A percentile compares a stretch with the other conserved stretches of the same genome.
Evolutionary conservation across 2,797 vertebrate species (phyloP).

Genomic region (Notolepis coatsorum): DNA sequence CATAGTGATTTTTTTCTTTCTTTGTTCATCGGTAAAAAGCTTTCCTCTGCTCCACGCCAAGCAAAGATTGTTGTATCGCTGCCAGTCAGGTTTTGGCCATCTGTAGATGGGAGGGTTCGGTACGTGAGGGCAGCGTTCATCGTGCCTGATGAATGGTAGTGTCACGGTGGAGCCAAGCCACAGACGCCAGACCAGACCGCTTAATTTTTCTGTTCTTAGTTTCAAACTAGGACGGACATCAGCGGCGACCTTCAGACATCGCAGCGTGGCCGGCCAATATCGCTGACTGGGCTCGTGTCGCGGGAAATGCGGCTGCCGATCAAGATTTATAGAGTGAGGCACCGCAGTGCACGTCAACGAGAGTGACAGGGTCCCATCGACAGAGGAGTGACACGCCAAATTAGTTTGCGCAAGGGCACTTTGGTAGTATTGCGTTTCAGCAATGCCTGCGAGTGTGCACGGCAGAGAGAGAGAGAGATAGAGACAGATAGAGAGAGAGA

Average conservation of each 20-base stretch:
- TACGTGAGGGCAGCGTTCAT: slow-evolving; percentile 47
- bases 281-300: slow-evolving; percentile 57
- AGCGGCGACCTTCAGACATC: slow-evolving; percentile 72
- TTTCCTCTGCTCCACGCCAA: slow-evolving; percentile 70
- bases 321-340: slow-evolving; percentile 69
- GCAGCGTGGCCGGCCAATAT: slow-evolving; percentile 54
- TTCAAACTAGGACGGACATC: slow-evolving; percentile 72
- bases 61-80: slow-evolving; percentile 43
- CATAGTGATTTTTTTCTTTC: slow-evolving; percentile 45
- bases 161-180: slow-evolving; percentile 26
- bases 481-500: slow-evolving; percentile 20
- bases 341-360: slow-evolving; percentile 42
- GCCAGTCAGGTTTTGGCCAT: slow-evolving; percentile 57
- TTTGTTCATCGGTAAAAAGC: slow-evolving; percentile 70
- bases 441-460: slow-evolving; percentile 24
- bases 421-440: slow-evolving; percentile 13
- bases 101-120: slow-evolving; percentile 37
- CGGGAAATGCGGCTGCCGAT: slow-evolving; percentile 57
- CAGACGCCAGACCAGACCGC: slow-evolving; percentile 49
- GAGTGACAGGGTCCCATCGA: slow-evolving; percentile 66
- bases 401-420: slow-evolving; percentile 39
- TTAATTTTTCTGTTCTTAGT: slow-evolving; percentile 67
- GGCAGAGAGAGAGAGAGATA: not conserved
- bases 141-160: slow-evolving; percentile 38
- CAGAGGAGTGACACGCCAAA: slow-evolving; percentile 67